Evolutionary conservation across 2,797 vertebrate genomes (phyloP), one percentile per base, ranked within the genome.

Genomic region (Orientallactaga sibirica): DNA sequence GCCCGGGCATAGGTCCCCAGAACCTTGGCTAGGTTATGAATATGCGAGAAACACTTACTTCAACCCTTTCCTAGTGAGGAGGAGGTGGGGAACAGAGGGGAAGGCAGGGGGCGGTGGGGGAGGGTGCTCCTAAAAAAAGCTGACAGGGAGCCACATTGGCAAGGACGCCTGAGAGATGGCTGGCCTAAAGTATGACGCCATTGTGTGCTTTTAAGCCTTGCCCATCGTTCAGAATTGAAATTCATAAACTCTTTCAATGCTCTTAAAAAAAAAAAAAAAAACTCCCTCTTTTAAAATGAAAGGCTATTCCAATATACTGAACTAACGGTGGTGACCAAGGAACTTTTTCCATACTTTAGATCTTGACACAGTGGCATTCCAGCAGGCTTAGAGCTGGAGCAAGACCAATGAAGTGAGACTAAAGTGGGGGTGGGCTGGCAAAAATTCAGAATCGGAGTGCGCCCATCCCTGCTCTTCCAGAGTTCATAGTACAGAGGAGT

Each of bases 271-370:
- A 61, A 71, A 37, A 37, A 37, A 37, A 37, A 37, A 37, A 37
- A 37, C 33, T 37, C 52, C 2, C 24, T 19, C n/a, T 74, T 86
- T 95, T 78, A 24, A 95, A 71, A 92, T 82, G 48, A 93, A 92
- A 94, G 62, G 58, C 9, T 3, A 64, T 85, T 93, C 87, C 25
- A 82, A 71, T 61, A 15, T 67, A 78, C 5, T 68, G 73, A 83
- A 86, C 48, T 83, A 68, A 64, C 52, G 11, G 19, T 52, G 5
- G 16, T 78, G 78, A 52, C 67, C 73, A 81, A 90, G 55, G 15
- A 58, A 71, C 83, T 75, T 76, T 41, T 73, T 67, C 83, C 71
- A 75, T 79, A 67, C 67, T 41, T 89, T 62, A 58, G 70, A 81
- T 41, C 62, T 82, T 68, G 67, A 86, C 10, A 29, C 68, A 77